These are phyloP conservation scores for Notiomystis cincta DNA, from an alignment of 2,113 vertebrate genomes.

Conservation along the genomic window DNA sequence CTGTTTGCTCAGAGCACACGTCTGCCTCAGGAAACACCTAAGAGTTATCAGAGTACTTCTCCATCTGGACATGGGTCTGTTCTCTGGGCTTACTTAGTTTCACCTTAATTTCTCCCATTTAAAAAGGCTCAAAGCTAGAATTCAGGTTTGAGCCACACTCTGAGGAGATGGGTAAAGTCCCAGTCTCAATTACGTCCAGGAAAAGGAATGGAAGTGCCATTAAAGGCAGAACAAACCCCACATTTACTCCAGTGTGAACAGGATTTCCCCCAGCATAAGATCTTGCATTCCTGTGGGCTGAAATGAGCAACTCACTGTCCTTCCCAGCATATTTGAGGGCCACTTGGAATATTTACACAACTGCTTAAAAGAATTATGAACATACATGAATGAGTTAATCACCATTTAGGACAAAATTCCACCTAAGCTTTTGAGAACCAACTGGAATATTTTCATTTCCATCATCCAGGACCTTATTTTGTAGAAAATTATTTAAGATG, in stretches of 20 bases:
- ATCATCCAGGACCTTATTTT: not conserved
- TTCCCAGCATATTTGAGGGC: not conserved
- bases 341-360: not conserved
- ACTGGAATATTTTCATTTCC: not conserved
- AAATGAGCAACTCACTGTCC: not conserved
- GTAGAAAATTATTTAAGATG: not conserved
- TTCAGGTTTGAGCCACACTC: not conserved
- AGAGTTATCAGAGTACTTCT: not conserved
- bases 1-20: not conserved
- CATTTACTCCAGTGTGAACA: slow-evolving; percentile 20
- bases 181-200: not conserved
- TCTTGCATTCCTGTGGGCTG: not conserved
- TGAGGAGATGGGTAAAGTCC: not conserved
- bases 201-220: slow-evolving; percentile 8
- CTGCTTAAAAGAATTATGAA: not conserved
- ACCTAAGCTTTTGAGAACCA: not conserved
- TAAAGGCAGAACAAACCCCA: not conserved
- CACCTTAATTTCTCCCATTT: not conserved
- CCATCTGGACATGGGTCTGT: not conserved
- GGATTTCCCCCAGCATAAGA: not conserved
- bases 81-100: not conserved
- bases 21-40: not conserved
- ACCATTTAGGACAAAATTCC: not conserved
- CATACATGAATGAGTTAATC: not conserved
- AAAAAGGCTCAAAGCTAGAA: not conserved